Conservation (phyloP, 92 coral and sea anemone genomes). For the Virgularia gustaviana region DNA sequence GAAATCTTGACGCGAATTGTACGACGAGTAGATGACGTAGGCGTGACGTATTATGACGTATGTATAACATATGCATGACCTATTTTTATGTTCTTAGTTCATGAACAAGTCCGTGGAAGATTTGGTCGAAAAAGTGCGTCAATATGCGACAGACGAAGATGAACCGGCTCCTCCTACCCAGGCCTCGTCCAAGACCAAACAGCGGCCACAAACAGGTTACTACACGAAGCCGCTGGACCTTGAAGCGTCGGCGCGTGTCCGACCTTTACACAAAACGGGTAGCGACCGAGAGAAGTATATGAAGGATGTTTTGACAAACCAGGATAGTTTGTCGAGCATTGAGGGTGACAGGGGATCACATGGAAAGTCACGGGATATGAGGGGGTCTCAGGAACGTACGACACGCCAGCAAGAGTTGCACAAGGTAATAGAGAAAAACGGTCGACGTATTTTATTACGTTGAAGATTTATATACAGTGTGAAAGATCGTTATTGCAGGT, state of each 20-base stretch:
- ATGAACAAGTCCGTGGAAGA: conserved; percentile 39
- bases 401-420: too few species aligned
- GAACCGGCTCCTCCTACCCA: too few species aligned
- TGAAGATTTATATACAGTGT: too few species aligned
- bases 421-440: too few species aligned
- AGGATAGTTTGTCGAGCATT: not conserved
- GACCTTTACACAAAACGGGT: conserved; percentile 10
- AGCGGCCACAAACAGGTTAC: conserved; percentile 30
- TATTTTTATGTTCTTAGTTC: conserved; percentile 1
- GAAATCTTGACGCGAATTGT: too few species aligned
- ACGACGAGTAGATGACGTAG: too few species aligned
- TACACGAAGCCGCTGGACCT: not conserved
- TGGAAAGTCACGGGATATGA: not conserved
- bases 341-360: not conserved
- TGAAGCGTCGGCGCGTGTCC: conserved; percentile 12
- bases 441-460: too few species aligned
- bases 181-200: not conserved
- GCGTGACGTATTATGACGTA: too few species aligned
- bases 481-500: too few species aligned
- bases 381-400: too few species aligned
- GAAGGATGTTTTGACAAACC: not conserved
- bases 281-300: not conserved
- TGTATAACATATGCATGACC: not conserved
- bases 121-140: conserved; percentile 31
- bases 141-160: conserved; percentile 33